A percentile compares a stretch with the other conserved stretches of the same genome.
Evolutionary conservation across 2,888 invertebrate genomes (phyloP).

Genomic region (Hydropsyche betteni): DNA sequence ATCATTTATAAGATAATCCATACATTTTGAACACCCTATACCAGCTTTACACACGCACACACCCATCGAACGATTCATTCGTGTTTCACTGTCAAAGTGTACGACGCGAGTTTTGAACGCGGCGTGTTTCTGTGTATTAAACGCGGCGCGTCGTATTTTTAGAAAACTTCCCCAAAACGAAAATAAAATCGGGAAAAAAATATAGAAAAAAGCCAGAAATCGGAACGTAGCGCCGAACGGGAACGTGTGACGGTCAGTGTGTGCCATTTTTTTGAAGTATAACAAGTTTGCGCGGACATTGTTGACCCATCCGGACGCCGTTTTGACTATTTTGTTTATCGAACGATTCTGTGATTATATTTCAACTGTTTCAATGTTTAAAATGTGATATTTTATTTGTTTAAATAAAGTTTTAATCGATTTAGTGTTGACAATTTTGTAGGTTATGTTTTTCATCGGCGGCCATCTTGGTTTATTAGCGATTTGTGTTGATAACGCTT

Average conservation of each 20-base stretch:
- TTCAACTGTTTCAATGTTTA: no score
- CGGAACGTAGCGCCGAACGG: conserved; percentile 12
- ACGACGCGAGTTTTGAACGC: conserved; percentile 40
- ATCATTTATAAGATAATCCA: not conserved
- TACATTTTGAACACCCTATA: conserved; percentile 28
- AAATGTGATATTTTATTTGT: no score
- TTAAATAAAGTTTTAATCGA: not conserved
- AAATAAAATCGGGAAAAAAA: conserved; percentile 6
- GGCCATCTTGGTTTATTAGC: conserved; percentile 15
- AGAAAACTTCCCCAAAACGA: conserved; percentile 30
- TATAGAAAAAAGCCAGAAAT: not conserved
- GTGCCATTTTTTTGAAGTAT: no score
- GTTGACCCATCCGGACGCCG: no score
- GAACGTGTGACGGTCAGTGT: not conserved
- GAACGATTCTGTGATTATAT: not conserved
- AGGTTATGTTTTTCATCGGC: conserved; percentile 11
- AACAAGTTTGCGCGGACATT: no score
- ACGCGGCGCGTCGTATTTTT: conserved; percentile 33
- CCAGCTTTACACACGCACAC: conserved; percentile 22
- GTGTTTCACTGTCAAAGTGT: conserved; percentile 41
- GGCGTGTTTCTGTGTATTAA: conserved; percentile 30
- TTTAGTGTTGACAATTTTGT: conserved; percentile 1
- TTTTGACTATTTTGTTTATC: not conserved
- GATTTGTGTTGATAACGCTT: not conserved
- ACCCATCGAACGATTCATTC: conserved; percentile 9